Evolutionary conservation across 2,113 vertebrate genomes (phyloP).

Genomic region (Hepsetus odoe): DNA sequence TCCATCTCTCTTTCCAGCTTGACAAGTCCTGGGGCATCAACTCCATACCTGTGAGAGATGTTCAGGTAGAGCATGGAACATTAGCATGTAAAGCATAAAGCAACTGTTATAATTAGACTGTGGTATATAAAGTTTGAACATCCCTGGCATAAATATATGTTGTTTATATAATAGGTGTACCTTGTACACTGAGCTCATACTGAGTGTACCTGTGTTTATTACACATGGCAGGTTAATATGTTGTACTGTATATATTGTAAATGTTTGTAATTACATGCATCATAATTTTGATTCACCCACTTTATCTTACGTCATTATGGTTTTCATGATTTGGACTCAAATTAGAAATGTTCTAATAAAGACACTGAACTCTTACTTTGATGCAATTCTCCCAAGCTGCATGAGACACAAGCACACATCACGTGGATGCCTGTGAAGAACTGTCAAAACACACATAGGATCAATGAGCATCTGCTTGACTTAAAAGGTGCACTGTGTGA

Average conservation of each 20-base stretch:
- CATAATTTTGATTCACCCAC: too few relatives aligned
- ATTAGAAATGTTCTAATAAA: neutral
- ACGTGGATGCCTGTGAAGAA: constrained; percentile 94
- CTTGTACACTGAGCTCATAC: too few relatives aligned
- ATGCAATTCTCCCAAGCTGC: constrained; percentile 91
- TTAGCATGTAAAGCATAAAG: neutral
- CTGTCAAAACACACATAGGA: constrained; percentile 66
- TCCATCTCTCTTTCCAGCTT: constrained; percentile 95
- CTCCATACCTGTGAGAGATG: constrained; percentile 80
- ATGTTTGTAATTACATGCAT: too few relatives aligned
- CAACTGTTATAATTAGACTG: too few relatives aligned
- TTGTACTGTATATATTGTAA: too few relatives aligned
- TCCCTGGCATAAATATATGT: too few relatives aligned
- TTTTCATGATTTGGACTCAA: too few relatives aligned
- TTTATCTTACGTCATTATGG: too few relatives aligned
- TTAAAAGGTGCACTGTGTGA: neutral
- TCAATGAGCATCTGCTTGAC: constrained; percentile 3
- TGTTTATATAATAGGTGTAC: too few relatives aligned
- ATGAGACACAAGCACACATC: constrained; percentile 96
- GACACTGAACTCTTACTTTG: constrained; percentile 79
- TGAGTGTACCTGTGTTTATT: too few relatives aligned
- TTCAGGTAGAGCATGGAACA: neutral
- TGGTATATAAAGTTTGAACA: too few relatives aligned
- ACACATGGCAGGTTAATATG: too few relatives aligned
- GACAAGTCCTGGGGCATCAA: constrained; percentile 93